Evolutionary conservation across 2,113 vertebrate genomes (phyloP).

Genomic region (Lasiurus borealis): DNA sequence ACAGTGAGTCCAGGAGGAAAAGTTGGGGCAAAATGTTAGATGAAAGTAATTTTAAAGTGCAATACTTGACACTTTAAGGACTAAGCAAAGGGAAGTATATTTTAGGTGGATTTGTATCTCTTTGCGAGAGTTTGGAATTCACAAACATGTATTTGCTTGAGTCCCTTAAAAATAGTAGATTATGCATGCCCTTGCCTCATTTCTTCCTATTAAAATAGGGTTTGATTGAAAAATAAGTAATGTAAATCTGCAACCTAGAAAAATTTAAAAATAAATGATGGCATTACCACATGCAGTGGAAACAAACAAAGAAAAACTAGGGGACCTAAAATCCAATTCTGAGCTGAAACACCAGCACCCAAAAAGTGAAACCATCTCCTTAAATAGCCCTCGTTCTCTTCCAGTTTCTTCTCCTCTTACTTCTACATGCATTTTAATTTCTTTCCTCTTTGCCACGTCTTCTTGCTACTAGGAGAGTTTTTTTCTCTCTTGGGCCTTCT

Average conservation of each 20-base stretch:
- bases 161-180: conserved; percentile 81
- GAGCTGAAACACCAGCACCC: conserved; percentile 55
- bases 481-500: not conserved
- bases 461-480: not conserved
- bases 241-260: conserved; percentile 76
- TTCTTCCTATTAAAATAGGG: conserved; percentile 84
- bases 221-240: conserved; percentile 76
- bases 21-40: conserved; percentile 63
- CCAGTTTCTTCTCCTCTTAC: not conserved
- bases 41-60: conserved; percentile 88
- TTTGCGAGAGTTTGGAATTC: conserved; percentile 83
- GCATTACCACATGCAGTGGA: conserved; percentile 73
- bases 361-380: conserved; percentile 13
- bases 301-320: not conserved
- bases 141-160: conserved; percentile 80
- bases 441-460: not conserved
- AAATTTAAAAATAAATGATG: conserved; percentile 81
- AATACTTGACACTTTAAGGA: conserved; percentile 88
- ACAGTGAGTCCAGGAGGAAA: conserved; percentile 69
- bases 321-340: conserved; percentile 66
- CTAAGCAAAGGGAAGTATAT: conserved; percentile 79
- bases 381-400: not conserved
- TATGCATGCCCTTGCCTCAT: conserved; percentile 79
- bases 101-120: conserved; percentile 65
- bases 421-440: not conserved